Evolutionary conservation across 2,888 invertebrate genomes (phyloP).

Genomic region (Seladonia tumulorum): DNA sequence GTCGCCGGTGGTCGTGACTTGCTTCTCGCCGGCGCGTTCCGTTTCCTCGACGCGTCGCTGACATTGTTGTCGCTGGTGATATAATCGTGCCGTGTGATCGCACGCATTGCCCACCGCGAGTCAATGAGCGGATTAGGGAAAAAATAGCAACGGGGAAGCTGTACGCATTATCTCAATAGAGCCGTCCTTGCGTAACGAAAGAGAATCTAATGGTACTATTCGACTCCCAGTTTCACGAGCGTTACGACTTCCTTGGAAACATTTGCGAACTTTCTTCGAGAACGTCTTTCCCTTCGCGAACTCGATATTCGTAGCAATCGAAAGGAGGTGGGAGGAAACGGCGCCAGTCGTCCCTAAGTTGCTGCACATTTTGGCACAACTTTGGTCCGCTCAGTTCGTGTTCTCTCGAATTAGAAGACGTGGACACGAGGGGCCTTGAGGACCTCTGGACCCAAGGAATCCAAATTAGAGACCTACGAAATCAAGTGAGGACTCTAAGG

Average conservation of each 20-base stretch:
- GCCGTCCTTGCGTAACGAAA: not conserved
- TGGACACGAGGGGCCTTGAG: not conserved
- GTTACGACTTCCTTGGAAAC: not conserved
- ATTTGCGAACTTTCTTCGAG: not conserved
- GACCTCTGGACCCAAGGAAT: not conserved
- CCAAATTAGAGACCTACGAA: too few relatives aligned
- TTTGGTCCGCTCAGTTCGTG: not conserved
- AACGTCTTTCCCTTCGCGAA: not conserved
- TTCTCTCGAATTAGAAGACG: not conserved
- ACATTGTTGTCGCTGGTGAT: constrained; percentile 36
- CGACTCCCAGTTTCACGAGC: not conserved
- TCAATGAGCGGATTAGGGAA: not conserved
- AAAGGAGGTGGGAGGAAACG: not conserved
- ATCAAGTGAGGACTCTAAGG: too few relatives aligned
- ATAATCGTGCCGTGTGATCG: not conserved
- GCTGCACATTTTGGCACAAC: not conserved
- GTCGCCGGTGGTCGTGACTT: constrained; percentile 8
- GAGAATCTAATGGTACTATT: not conserved
- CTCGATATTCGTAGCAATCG: not conserved
- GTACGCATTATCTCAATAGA: not conserved
- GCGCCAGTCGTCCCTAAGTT: not conserved
- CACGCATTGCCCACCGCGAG: not conserved
- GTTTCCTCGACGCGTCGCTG: constrained; percentile 9
- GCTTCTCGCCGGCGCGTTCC: not conserved
- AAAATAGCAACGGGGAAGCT: not conserved